Percentiles rank a stretch among this genome's conserved stretches.
Evolutionary conservation across 2,113 vertebrate species (phyloP).

Genomic region (Heloderma charlesbogerti): DNA sequence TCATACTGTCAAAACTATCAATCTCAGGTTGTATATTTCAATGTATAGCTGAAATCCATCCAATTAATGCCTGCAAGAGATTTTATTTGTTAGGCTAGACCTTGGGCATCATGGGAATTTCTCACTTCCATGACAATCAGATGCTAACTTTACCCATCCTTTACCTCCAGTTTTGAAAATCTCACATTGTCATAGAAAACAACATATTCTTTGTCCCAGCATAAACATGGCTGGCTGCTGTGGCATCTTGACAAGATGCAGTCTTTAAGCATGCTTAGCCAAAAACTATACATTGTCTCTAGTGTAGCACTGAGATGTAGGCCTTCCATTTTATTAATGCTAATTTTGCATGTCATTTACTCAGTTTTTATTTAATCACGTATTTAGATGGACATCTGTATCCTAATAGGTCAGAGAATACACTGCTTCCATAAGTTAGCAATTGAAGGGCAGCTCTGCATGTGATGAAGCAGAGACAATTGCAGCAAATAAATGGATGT

Average conservation of each 20-base stretch:
- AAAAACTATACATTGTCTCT: background rate
- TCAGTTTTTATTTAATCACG: background rate
- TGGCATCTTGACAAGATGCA: background rate
- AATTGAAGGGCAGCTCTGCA: background rate
- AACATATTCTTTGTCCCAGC: conserved; percentile 29
- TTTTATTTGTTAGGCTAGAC: conserved; percentile 22
- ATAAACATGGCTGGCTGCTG: background rate
- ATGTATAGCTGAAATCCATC: background rate
- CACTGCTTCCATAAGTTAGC: too few species aligned
- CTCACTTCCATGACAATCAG: background rate
- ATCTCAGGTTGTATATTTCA: background rate
- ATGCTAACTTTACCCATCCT: background rate
- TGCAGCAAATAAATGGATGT: background rate
- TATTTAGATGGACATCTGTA: background rate
- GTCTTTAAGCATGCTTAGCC: conserved; percentile 21
- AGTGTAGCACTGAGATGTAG: background rate
- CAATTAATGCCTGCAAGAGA: conserved; percentile 28
- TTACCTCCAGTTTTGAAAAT: background rate
- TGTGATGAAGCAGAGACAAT: background rate
- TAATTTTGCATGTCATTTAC: background rate
- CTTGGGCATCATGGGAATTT: conserved; percentile 63
- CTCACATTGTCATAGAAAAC: conserved; percentile 39
- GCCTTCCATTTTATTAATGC: background rate
- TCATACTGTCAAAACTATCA: conserved; percentile 42
- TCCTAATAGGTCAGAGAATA: background rate